Percentiles rank a stretch among this genome's conserved stretches.
phyloP scores from a whole-genome alignment of 2,888 invertebrate species.

The Melinopterus prodromus region DNA sequence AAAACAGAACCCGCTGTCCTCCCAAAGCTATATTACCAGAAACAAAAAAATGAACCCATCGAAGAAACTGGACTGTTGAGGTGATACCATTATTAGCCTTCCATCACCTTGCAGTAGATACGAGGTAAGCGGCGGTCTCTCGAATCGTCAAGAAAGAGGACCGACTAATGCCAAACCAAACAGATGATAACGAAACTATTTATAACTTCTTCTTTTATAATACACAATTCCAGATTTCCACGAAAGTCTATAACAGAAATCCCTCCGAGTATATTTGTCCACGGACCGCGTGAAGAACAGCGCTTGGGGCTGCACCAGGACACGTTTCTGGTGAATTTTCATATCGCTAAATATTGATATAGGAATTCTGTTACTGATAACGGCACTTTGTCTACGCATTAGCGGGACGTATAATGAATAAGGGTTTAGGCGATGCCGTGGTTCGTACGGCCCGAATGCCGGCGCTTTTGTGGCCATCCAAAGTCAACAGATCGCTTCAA shows the following conservation, averaged over 20 bases:
- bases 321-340: background rate
- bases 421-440: background rate
- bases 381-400: conserved; percentile 4
- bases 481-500: background rate
- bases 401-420: background rate
- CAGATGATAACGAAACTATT: conserved; percentile 32
- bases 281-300: background rate
- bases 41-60: background rate
- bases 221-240: conserved; percentile 21
- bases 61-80: background rate
- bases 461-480: background rate
- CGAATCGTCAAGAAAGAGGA: conserved; percentile 22
- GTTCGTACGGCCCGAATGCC: background rate
- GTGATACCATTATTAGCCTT: background rate
- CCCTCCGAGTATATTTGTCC: conserved; percentile 19
- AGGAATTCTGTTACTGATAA: background rate
- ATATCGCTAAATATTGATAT: conserved; percentile 4
- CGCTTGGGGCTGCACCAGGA: background rate
- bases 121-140: background rate
- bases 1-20: background rate
- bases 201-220: conserved; percentile 23
- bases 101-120: background rate
- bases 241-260: conserved; percentile 22
- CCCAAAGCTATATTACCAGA: background rate
- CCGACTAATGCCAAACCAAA: conserved; percentile 28